phyloP scores from a whole-genome alignment of 2,888 invertebrate species.

The Morpho achilles region DNA sequence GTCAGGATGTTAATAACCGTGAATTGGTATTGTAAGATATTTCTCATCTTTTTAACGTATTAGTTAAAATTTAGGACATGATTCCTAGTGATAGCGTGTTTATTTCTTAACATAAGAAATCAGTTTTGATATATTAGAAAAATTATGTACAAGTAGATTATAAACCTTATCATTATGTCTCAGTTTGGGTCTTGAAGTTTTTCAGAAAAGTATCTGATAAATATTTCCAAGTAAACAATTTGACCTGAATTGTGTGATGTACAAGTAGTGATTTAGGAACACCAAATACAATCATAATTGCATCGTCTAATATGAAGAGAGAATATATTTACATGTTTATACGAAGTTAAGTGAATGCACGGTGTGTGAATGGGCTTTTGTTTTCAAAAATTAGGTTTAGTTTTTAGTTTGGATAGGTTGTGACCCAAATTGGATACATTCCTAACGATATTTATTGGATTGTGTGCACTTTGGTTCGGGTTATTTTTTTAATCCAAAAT shows the following conservation, averaged over 20 bases:
- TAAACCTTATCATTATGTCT: too few species aligned
- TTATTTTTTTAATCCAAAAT: constrained; percentile 32
- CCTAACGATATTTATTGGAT: constrained; percentile 28
- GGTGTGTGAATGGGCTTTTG: constrained; percentile 29
- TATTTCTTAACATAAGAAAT: constrained; percentile 3
- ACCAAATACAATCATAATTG: constrained; percentile 33
- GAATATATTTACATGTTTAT: constrained; percentile 38
- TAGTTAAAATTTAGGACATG: neutral
- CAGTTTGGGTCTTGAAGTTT: too few species aligned
- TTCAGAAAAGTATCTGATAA: too few species aligned
- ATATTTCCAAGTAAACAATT: neutral
- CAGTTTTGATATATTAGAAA: constrained; percentile 2
- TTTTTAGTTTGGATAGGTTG: constrained; percentile 23
- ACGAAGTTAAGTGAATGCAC: constrained; percentile 26
- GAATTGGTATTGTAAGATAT: neutral
- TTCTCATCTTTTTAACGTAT: neutral
- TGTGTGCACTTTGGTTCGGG: constrained; percentile 55
- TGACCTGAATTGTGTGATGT: constrained; percentile 17
- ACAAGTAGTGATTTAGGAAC: constrained; percentile 29
- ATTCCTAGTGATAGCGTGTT: constrained; percentile 10
- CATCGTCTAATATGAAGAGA: constrained; percentile 32
- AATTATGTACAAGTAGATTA: constrained; percentile 10
- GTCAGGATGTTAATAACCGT: neutral
- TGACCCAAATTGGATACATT: constrained; percentile 53
- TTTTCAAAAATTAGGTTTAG: constrained; percentile 43